phyloP scores from a whole-genome alignment of 2,113 vertebrate genomes.

The Gasterosteus nipponicus region DNA sequence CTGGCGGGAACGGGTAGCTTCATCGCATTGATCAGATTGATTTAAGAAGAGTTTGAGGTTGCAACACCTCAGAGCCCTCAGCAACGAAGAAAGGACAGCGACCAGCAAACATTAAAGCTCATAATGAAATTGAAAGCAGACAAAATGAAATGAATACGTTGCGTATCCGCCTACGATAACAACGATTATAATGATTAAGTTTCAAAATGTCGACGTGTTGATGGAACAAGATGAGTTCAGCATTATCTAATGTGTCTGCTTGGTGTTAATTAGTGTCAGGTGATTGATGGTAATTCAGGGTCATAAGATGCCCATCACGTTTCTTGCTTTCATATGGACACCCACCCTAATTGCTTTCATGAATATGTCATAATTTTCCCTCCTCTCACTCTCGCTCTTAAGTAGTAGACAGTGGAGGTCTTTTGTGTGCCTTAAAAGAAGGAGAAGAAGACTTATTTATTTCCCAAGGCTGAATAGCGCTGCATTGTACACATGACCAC shows the following conservation, averaged over 20 bases:
- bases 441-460: slow-evolving; percentile 36
- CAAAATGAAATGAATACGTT: slow-evolving; percentile 1
- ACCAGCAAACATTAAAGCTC: neutral
- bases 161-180: slow-evolving; percentile 1
- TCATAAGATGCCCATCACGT: slow-evolving; percentile 25
- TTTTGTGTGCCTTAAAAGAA: slow-evolving; percentile 34
- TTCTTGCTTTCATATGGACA: slow-evolving; percentile 32
- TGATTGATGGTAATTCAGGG: slow-evolving; percentile 48
- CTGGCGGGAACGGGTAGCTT: slow-evolving; percentile 26
- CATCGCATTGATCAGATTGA: slow-evolving; percentile 65
- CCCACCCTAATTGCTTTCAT: slow-evolving; percentile 41
- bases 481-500: slow-evolving; percentile 47
- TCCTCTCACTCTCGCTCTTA: slow-evolving; percentile 1
- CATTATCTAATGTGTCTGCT: slow-evolving; percentile 30
- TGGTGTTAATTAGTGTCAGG: slow-evolving; percentile 48
- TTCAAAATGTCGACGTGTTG: slow-evolving; percentile 15
- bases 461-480: slow-evolving; percentile 52
- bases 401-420: slow-evolving; percentile 21
- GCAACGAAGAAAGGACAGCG: neutral
- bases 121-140: neutral
- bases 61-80: slow-evolving; percentile 63
- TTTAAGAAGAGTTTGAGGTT: slow-evolving; percentile 46
- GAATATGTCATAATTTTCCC: slow-evolving; percentile 37
- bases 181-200: slow-evolving; percentile 29
- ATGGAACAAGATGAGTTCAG: slow-evolving; percentile 45